Base-by-base conservation (phyloP, 2,888 invertebrate species). In the Rhogogaster chlorosoma region DNA sequence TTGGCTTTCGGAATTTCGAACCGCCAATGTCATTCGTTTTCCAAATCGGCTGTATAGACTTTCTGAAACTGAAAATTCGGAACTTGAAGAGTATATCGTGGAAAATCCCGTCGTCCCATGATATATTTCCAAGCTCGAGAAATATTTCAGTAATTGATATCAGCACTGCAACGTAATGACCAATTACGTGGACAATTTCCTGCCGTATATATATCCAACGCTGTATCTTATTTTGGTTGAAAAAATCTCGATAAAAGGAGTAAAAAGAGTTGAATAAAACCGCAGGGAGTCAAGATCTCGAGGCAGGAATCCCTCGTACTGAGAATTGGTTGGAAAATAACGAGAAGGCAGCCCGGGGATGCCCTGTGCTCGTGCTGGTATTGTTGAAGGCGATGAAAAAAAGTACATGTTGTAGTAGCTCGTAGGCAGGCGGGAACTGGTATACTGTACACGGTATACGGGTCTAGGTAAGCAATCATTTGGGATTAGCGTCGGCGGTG, bases 401-500 rank as follows among this genome's bases (percentile, higher is more conserved):
- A 77, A 26, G 49, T 53, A 26, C n/a, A n/a, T 26, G 38, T 22
- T 64, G 12, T 36, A 64, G 67, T 67, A 82, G 82, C 29, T 26
- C 29, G 29, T 67, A 42, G 45, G n/a, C 26, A 32, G 70, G 12
- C n/a, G 36, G 5, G 29, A 36, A 29, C 42, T 22, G 45, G 73
- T 73, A 45, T 73, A 12, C 38, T 22, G 10, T 42, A 32, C 53
- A 77, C 38, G 71, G 53, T 71, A 49, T 32, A 29, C 75, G 78
- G 45, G 64, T 84, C 78, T 84, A 67, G 45, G 77, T 78, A 67
- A 83, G 85, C 85, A 83, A 85, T 85, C 85, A 83, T 84, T 85
- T 83, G 83, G 85, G 83, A 85, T 85, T 85, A 85, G 85, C 85
- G 73, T 83, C 85, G 85, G 85, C 85, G 67, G 67, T 70, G 83